Base-by-base conservation (phyloP, 2,797 vertebrate genomes). In the Chaunax sp. region DNA sequence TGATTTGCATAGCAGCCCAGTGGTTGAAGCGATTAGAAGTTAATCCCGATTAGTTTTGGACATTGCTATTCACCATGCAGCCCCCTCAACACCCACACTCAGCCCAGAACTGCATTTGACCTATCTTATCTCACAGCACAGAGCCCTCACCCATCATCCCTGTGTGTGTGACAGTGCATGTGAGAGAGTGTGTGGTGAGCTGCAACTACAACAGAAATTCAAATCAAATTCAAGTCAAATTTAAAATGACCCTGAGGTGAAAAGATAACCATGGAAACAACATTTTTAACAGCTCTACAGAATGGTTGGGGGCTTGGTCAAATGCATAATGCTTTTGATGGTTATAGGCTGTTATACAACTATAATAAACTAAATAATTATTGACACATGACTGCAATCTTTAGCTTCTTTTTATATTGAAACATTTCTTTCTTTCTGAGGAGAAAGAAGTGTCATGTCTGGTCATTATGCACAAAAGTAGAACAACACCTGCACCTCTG, bases 41-140 rank as follows among this genome's bases (percentile, higher is more conserved):
- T 93, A 94, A 94, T 92, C 91, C 86, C 82, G 89, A 92, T 92
- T 91, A 89, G 86, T 86, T 90, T 80, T 82, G 87, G 87, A 84
- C 86, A 91, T 91, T 92, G 87, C 87, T 91, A 91, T 92, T 92
- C 89, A 84, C 81, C 80, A 78, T 80, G 81, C 78, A 82, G 65
- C 68, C 75, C 73, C 51, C 79, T 81, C 78, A 79, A 72, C 66
- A 69, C 81, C 55, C 77, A 61, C 69, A 74, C 86, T 77, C 80
- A 81, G 80, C 83, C 72, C 78, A 77, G 81, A 69, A 60, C 83
- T 56, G 77, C 82, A 51, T 89, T 85, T 90, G 89, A 92, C 89
- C 90, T 86, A 83, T 78, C 84, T 93, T 93, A 91, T 92, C 87
- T 90, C 86, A 73, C 79, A 81, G 82, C 61, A 57, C 89, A 91